These are phyloP conservation scores for Acleris emargana DNA, from an alignment of 2,888 invertebrate genomes.

Conservation along the genomic window DNA sequence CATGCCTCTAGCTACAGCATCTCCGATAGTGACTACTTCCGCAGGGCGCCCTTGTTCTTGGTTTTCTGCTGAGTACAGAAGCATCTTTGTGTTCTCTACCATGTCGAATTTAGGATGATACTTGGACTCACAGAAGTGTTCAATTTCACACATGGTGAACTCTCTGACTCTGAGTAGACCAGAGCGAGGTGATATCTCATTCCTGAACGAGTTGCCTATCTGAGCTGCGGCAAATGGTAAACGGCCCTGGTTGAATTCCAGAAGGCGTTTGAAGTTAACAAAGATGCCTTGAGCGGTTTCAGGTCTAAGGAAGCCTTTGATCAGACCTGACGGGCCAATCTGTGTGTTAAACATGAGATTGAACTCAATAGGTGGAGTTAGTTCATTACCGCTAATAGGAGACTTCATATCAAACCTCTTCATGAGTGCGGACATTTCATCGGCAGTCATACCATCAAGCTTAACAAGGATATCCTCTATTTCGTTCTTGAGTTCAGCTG, in stretches of 20 bases:
- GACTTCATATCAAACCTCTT: constrained; percentile 96
- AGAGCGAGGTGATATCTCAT: constrained; percentile 99
- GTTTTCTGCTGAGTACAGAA: constrained; percentile 96
- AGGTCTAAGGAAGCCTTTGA: constrained; percentile 97
- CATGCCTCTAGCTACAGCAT: constrained; percentile 93
- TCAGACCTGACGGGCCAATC: constrained; percentile 97
- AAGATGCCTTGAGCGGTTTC: constrained; percentile 99
- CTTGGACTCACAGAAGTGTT: constrained; percentile 99
- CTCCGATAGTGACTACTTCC: constrained; percentile 89
- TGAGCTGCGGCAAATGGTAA: constrained; percentile 99
- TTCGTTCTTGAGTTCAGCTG: constrained; percentile 87
- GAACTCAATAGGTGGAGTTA: constrained; percentile 98
- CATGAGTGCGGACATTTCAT: constrained; percentile 94
- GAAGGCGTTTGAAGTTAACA: constrained; percentile 98
- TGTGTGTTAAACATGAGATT: constrained; percentile 99
- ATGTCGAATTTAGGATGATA: constrained; percentile 94
- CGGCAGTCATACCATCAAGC: constrained; percentile 95
- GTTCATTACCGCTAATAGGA: constrained; percentile 96
- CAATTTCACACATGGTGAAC: constrained; percentile 99
- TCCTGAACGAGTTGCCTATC: constrained; percentile 98
- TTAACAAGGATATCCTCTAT: constrained; percentile 91
- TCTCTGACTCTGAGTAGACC: constrained; percentile 98
- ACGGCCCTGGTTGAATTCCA: constrained; percentile 98
- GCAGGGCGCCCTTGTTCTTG: constrained; percentile 99
- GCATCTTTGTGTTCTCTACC: constrained; percentile 89